These are phyloP conservation scores for Platerodrilus igneus DNA, from an alignment of 2,888 invertebrate genomes.

Conservation along the genomic window DNA sequence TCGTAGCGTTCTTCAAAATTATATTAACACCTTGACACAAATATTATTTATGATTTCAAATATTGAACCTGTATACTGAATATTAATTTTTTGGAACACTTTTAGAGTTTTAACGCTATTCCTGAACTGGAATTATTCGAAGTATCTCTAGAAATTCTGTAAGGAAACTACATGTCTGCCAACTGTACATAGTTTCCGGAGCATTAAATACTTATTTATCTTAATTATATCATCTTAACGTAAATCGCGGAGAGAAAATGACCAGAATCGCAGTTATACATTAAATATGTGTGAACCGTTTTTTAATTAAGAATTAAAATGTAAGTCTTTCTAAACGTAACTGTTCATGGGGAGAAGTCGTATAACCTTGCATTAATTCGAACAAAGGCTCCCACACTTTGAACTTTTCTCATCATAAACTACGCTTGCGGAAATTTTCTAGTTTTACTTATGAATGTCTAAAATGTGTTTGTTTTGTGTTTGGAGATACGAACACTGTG, in stretches of 20 bases:
- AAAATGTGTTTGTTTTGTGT: constrained; percentile 16
- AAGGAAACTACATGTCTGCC: too few relatives aligned
- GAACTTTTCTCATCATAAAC: constrained; percentile 29
- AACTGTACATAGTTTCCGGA: too few relatives aligned
- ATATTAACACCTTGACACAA: too few relatives aligned
- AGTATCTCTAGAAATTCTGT: too few relatives aligned
- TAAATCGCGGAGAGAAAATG: constrained; percentile 24
- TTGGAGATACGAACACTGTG: too few relatives aligned
- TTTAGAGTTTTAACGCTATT: too few relatives aligned
- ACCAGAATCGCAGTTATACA: constrained; percentile 33
- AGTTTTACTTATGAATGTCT: constrained; percentile 12
- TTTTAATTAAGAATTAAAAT: constrained; percentile 36
- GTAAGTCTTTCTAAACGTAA: constrained; percentile 32
- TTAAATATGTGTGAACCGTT: constrained; percentile 36
- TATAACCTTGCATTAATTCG: constrained; percentile 32
- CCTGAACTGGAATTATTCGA: too few relatives aligned
- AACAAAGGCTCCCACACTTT: constrained; percentile 32
- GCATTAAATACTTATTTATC: too few relatives aligned
- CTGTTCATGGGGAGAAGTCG: constrained; percentile 30
- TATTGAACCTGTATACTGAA: too few relatives aligned
- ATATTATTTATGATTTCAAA: too few relatives aligned
- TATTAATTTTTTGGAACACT: too few relatives aligned
- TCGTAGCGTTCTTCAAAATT: too few relatives aligned
- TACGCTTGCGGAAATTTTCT: constrained; percentile 25
- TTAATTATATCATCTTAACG: constrained; percentile 29